These are phyloP conservation scores for Acromyrmex heyeri DNA, from an alignment of 1,140 invertebrate genomes.

Conservation along the genomic window DNA sequence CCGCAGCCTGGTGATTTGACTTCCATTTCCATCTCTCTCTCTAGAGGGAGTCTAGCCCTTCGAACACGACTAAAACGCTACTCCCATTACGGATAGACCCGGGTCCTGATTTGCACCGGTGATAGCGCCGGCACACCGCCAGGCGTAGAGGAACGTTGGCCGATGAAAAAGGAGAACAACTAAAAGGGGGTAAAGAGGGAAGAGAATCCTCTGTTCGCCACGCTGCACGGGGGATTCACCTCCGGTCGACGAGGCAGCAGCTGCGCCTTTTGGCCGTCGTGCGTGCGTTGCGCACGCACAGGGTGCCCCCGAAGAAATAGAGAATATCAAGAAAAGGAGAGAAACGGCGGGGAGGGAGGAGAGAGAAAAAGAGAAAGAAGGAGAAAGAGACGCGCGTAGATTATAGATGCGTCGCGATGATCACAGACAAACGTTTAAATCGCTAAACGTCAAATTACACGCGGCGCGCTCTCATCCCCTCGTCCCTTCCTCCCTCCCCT, in stretches of 20 bases:
- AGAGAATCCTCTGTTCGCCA: conserved; percentile 29
- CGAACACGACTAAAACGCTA: conserved; percentile 53
- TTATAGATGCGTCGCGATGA: conserved; percentile 84
- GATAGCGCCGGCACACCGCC: conserved; percentile 49
- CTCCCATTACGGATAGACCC: conserved; percentile 54
- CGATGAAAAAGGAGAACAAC: conserved; percentile 45
- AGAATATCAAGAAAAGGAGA: not conserved
- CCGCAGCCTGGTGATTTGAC: conserved; percentile 45
- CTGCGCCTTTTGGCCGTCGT: conserved; percentile 75
- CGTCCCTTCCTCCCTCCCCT: too few relatives aligned
- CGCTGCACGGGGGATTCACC: conserved; percentile 26
- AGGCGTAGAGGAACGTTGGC: conserved; percentile 26
- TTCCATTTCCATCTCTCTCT: conserved; percentile 42
- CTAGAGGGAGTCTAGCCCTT: not conserved
- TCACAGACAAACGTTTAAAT: conserved; percentile 85
- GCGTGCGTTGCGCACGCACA: conserved; percentile 65
- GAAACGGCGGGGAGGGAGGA: too few relatives aligned
- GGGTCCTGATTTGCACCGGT: conserved; percentile 41
- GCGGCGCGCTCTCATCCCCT: conserved; percentile 57
- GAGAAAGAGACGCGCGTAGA: conserved; percentile 63
- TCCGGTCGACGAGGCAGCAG: conserved; percentile 69
- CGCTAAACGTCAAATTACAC: conserved; percentile 85
- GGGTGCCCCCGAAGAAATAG: conserved; percentile 16
- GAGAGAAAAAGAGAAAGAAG: not conserved
- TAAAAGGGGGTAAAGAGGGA: not conserved